A percentile compares a stretch with the other conserved stretches of the same genome.
Conservation (phyloP, 2,888 invertebrate species). For the Lasioglossum pauxillum region DNA sequence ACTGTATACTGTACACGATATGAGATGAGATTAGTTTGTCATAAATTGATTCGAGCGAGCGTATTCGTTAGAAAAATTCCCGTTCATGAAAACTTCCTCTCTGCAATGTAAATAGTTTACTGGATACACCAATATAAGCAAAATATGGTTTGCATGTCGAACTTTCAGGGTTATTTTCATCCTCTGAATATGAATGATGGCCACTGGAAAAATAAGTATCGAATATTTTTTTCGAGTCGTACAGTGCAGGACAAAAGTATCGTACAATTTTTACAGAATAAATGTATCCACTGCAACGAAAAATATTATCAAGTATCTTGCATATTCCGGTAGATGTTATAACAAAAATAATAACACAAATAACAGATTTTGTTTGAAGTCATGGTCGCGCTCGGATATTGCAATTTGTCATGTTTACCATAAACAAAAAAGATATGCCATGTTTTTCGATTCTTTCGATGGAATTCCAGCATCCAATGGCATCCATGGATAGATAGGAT, state of each 20-base stretch:
- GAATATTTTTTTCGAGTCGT: background rate
- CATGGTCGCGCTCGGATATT: too few species aligned
- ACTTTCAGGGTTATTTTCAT: conserved; percentile 4
- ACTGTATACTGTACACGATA: too few species aligned
- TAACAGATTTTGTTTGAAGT: too few species aligned
- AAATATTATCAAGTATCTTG: too few species aligned
- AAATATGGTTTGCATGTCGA: background rate
- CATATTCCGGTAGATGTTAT: too few species aligned
- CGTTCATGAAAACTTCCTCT: background rate
- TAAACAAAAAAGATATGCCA: background rate
- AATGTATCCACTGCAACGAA: background rate
- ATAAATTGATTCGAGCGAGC: background rate
- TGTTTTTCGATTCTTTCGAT: background rate
- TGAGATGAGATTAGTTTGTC: background rate
- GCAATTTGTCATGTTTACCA: too few species aligned
- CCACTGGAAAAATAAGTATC: background rate
- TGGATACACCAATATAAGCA: background rate
- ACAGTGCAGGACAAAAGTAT: background rate
- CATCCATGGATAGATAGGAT: background rate
- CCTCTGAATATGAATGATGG: background rate
- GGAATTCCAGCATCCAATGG: background rate
- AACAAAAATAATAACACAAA: too few species aligned
- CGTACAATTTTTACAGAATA: background rate
- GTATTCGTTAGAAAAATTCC: background rate
- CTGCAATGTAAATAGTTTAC: background rate